Evolutionary conservation across 2,888 invertebrate genomes (phyloP).

Genomic region (Trachelus troglodyta): DNA sequence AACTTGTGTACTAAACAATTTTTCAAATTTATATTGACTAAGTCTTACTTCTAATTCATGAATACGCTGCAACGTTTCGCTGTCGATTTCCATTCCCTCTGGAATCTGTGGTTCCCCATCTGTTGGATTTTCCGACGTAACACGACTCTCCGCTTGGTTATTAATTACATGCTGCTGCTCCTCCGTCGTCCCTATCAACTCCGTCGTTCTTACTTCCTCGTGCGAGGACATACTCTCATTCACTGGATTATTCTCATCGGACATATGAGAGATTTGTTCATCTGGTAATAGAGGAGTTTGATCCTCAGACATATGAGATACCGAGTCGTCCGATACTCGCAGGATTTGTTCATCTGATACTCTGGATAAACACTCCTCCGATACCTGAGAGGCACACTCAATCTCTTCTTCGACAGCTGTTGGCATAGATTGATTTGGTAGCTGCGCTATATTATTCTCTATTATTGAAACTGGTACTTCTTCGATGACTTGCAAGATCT

Average conservation of each 20-base stretch:
- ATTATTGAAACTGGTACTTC: conserved; percentile 33
- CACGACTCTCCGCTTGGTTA: conserved; percentile 35
- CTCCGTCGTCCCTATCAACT: conserved; percentile 39
- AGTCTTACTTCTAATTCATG: conserved; percentile 57
- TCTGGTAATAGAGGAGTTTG: conserved; percentile 23
- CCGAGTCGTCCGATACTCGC: conserved; percentile 41
- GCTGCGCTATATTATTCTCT: conserved; percentile 30
- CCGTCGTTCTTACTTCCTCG: conserved; percentile 34
- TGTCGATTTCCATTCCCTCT: conserved; percentile 63
- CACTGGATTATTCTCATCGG: conserved; percentile 9
- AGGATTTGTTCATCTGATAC: conserved; percentile 39
- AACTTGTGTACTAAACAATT: neutral
- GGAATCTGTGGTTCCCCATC: conserved; percentile 58
- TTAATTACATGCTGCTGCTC: conserved; percentile 21
- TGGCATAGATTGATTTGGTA: conserved; percentile 35
- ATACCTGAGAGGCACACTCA: conserved; percentile 28
- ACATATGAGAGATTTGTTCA: conserved; percentile 14
- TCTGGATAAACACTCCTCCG: conserved; percentile 35
- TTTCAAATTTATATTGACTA: neutral
- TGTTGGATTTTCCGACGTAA: conserved; percentile 36
- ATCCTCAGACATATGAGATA: conserved; percentile 27
- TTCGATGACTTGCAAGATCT: conserved; percentile 32
- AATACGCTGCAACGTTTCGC: conserved; percentile 61
- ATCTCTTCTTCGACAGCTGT: conserved; percentile 26
- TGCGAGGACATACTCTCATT: conserved; percentile 31